Percentiles rank a stretch among this genome's conserved stretches.
These are phyloP conservation scores for Phragmatobia fuliginosa DNA, from an alignment of 2,888 invertebrate species.

Conservation along the genomic window DNA sequence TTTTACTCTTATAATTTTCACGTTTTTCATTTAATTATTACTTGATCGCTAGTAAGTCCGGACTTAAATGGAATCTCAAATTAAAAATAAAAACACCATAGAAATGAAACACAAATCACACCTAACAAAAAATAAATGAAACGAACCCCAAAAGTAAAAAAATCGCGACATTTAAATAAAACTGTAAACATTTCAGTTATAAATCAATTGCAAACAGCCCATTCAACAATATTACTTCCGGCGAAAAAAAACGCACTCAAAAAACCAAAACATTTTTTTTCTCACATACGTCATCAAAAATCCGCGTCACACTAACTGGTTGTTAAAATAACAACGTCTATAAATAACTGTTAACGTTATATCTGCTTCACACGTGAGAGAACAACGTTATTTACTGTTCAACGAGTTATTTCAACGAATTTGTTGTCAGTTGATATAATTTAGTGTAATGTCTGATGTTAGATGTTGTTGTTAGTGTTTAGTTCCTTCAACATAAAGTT, in stretches of 20 bases:
- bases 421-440: not conserved
- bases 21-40: not conserved
- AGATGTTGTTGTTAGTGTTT: not conserved
- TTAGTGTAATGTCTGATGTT: not conserved
- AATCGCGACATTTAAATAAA: not conserved
- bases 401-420: conserved; percentile 8
- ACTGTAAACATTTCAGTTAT: conserved; percentile 3
- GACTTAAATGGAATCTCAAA: too few relatives aligned
- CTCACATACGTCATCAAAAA: conserved; percentile 27
- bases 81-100: not conserved
- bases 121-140: not conserved
- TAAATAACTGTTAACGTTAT: conserved; percentile 49
- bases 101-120: not conserved
- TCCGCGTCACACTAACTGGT: conserved; percentile 21
- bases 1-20: not conserved
- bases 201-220: conserved; percentile 17
- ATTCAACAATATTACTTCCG: conserved; percentile 17
- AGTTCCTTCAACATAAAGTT: not conserved
- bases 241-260: conserved; percentile 11
- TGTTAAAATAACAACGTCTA: conserved; percentile 48
- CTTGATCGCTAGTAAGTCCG: too few relatives aligned
- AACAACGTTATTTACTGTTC: conserved; percentile 43
- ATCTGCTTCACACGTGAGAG: conserved; percentile 49
- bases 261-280: conserved; percentile 10
- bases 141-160: not conserved